A percentile compares a stretch with the other conserved stretches of the same genome.
Evolutionary conservation across 2,797 vertebrate genomes (phyloP).

Genomic region (Danio aesculapii): DNA sequence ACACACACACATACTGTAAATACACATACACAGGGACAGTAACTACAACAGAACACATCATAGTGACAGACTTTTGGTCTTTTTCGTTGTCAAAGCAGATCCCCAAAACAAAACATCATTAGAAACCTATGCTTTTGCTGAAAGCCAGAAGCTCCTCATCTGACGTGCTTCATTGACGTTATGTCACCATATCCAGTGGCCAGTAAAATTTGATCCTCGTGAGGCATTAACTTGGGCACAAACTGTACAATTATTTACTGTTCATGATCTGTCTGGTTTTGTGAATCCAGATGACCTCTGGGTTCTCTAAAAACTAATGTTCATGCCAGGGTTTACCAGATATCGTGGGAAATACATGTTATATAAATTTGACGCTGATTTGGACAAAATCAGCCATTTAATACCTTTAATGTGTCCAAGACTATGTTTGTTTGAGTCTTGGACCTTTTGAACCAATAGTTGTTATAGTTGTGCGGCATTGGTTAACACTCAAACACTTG

Average conservation of each 20-base stretch:
- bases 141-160: slow-evolving; percentile 3
- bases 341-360: not conserved
- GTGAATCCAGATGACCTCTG: not conserved
- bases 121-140: slow-evolving; percentile 7
- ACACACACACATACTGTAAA: not conserved
- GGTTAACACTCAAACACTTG: not conserved
- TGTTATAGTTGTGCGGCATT: not conserved
- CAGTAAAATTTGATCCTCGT: not conserved
- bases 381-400: not conserved
- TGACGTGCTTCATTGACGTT: slow-evolving; percentile 18
- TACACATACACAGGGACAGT: not conserved
- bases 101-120: slow-evolving; percentile 46
- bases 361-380: not conserved
- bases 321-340: not conserved
- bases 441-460: not conserved
- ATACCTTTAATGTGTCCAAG: not conserved
- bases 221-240: not conserved
- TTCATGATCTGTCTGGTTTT: slow-evolving; percentile 14
- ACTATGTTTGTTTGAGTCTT: not conserved
- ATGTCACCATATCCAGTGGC: slow-evolving; percentile 16
- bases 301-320: not conserved
- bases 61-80: slow-evolving; percentile 35
- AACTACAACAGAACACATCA: slow-evolving; percentile 51
- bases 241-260: not conserved
- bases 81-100: slow-evolving; percentile 55